Conservation (phyloP, 2,797 vertebrate genomes). For the Pantherophis alleghaniensis region DNA sequence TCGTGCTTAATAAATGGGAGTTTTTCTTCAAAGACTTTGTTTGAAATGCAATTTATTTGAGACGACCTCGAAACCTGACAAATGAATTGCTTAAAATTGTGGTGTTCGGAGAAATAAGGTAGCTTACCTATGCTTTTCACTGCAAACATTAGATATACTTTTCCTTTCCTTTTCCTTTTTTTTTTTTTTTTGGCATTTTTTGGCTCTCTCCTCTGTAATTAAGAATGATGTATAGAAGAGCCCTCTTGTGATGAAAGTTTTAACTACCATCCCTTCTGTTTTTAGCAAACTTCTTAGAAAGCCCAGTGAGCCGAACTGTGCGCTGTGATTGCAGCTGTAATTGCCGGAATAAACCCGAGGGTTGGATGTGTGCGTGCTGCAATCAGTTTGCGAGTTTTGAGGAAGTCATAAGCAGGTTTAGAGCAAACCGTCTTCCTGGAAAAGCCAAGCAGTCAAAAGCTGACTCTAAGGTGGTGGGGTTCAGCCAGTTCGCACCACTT, state of each 20-base stretch:
- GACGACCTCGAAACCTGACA: no score
- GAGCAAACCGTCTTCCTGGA: background rate
- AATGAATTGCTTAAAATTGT: background rate
- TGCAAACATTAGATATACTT: background rate
- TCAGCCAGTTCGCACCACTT: no score
- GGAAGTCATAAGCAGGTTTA: background rate
- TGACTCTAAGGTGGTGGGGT: no score
- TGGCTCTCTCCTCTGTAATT: background rate
- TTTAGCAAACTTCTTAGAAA: background rate
- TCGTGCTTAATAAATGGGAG: no score
- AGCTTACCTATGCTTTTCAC: background rate
- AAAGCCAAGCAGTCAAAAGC: background rate
- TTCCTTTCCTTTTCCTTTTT: background rate
- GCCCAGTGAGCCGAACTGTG: background rate
- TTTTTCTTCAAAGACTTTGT: no score
- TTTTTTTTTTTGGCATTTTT: background rate
- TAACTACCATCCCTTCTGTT: background rate
- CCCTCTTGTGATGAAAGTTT: background rate
- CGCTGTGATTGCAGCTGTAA: background rate
- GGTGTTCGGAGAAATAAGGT: background rate
- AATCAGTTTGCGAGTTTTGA: background rate
- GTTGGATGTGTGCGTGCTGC: no score
- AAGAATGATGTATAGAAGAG: background rate
- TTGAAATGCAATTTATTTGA: no score
- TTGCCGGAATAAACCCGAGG: background rate